Evolutionary conservation across 2,113 vertebrate genomes (phyloP).

Genomic region (Coptodon rendalli): DNA sequence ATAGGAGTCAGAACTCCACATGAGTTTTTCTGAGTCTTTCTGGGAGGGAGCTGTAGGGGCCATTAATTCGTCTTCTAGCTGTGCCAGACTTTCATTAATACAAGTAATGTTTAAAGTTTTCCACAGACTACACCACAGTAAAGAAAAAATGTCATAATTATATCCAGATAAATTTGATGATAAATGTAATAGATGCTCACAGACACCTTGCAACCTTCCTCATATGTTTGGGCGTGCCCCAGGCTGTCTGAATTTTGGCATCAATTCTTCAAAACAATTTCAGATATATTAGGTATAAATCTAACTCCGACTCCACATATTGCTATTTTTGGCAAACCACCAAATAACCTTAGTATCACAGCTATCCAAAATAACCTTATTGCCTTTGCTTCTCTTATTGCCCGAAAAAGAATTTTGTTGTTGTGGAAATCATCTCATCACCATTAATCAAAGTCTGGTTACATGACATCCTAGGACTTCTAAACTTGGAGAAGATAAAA

Average conservation of each 20-base stretch:
- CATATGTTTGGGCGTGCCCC: neutral
- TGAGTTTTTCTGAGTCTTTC: neutral
- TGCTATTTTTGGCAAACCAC: neutral
- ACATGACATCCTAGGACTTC: rapidly evolving
- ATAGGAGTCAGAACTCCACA: neutral
- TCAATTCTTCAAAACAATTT: neutral
- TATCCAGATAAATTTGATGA: neutral
- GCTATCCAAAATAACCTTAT: neutral
- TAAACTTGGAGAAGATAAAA: neutral
- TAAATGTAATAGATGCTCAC: neutral
- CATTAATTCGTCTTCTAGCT: rapidly evolving
- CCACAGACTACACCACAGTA: neutral
- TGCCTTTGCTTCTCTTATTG: neutral
- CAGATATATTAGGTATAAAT: neutral
- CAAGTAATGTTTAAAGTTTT: neutral
- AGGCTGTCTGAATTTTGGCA: neutral
- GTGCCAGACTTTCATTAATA: neutral
- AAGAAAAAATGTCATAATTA: neutral
- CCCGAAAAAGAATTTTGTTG: rapidly evolving
- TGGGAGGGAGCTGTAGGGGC: neutral
- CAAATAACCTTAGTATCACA: neutral
- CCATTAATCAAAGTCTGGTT: neutral
- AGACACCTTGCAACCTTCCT: neutral
- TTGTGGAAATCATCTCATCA: neutral
- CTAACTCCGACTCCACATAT: neutral